Conservation (phyloP, 2,113 vertebrate genomes). For the Ophthalmotilapia sp. region DNA sequence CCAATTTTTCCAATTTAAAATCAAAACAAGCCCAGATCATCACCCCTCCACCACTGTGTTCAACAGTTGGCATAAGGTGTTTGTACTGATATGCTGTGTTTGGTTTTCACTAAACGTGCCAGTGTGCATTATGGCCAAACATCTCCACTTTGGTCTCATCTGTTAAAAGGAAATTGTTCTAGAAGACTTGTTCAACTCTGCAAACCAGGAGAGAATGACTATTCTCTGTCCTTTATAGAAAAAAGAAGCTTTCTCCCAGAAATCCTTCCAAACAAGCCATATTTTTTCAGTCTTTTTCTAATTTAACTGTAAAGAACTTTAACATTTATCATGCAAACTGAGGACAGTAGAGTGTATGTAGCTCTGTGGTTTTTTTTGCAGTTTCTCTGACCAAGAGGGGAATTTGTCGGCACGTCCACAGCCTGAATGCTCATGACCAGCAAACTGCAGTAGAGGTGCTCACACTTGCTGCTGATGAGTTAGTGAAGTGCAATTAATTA, state of each 20-base stretch:
- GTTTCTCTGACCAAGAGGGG: neutral
- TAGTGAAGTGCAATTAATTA: neutral
- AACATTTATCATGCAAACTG: neutral
- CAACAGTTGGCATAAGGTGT: neutral
- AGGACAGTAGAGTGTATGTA: neutral
- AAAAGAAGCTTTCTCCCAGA: fast-evolving
- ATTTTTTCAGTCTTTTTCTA: neutral
- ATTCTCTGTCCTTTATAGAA: neutral
- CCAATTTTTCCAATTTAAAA: neutral
- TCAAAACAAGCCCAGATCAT: neutral
- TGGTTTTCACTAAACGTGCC: neutral
- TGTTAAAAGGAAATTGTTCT: neutral
- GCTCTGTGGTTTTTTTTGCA: neutral
- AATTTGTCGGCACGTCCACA: neutral
- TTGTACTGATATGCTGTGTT: neutral
- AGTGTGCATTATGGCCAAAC: neutral
- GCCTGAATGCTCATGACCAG: neutral
- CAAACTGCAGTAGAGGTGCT: neutral
- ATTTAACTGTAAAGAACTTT: neutral
- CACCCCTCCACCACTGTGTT: neutral
- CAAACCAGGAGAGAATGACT: neutral
- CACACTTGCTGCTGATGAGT: neutral
- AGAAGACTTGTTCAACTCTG: neutral
- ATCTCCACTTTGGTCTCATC: neutral
- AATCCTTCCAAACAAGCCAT: neutral